phyloP scores from a whole-genome alignment of 1,140 invertebrate genomes.

The Lepidostoma basale region DNA sequence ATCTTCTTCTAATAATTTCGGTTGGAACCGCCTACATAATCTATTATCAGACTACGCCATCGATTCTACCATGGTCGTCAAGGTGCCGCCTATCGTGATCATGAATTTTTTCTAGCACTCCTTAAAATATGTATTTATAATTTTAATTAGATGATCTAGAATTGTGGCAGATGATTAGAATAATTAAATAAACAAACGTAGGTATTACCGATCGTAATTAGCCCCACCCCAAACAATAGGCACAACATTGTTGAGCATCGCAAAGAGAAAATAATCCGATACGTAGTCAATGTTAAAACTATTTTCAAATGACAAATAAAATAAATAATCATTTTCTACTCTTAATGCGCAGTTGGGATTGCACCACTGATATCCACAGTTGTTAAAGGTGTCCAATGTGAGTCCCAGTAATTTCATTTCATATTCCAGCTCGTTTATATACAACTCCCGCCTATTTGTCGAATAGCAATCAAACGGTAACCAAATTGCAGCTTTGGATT shows the following conservation, averaged over 20 bases:
- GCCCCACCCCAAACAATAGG: constrained; percentile 41
- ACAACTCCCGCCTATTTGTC: constrained; percentile 60
- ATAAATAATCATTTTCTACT: constrained; percentile 64
- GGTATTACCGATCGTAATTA: too few species aligned
- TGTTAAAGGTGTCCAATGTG: constrained; percentile 71
- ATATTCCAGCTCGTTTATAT: constrained; percentile 62
- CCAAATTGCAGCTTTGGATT: constrained; percentile 63
- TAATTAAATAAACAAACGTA: too few species aligned
- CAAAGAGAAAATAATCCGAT: constrained; percentile 56
- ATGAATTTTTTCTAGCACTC: too few species aligned
- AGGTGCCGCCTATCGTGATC: too few species aligned
- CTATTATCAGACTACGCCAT: too few species aligned
- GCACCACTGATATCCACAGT: constrained; percentile 61
- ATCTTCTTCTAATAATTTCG: too few species aligned
- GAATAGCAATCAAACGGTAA: constrained; percentile 70
- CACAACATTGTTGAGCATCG: constrained; percentile 30
- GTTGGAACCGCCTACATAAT: too few species aligned
- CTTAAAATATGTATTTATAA: too few species aligned
- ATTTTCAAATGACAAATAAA: constrained; percentile 76
- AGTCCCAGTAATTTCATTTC: constrained; percentile 55
- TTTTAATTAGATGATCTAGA: too few species aligned
- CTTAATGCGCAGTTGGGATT: constrained; percentile 52
- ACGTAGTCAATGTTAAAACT: constrained; percentile 66
- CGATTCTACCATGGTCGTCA: too few species aligned
- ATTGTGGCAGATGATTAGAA: too few species aligned